Conservation (phyloP, 2,113 vertebrate species). For the Ochotona curzoniae region DNA sequence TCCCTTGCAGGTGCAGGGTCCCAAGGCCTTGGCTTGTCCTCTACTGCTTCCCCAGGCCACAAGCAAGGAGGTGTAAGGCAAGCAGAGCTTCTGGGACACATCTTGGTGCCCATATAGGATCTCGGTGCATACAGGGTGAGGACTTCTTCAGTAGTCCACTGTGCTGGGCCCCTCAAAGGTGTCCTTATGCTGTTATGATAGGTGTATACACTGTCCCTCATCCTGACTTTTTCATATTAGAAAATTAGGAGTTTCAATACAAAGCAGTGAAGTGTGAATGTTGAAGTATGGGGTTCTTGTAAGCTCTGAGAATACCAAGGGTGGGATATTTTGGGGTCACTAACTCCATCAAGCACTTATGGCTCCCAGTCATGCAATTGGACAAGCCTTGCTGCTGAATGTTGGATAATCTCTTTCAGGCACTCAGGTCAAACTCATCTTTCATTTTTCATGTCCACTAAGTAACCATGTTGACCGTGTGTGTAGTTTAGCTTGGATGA, state of each 20-base stretch:
- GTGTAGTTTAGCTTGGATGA: background rate
- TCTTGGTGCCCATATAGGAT: no score
- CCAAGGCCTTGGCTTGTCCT: no score
- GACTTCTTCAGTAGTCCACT: no score
- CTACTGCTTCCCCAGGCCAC: no score
- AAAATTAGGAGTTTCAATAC: background rate
- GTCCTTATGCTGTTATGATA: background rate
- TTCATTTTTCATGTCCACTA: background rate
- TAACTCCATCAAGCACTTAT: accelerated
- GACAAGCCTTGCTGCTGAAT: background rate
- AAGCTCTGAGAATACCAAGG: background rate
- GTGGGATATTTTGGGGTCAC: background rate
- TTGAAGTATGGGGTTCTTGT: background rate
- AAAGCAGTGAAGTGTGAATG: background rate
- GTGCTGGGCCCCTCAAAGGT: no score
- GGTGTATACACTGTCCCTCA: background rate
- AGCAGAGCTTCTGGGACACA: no score
- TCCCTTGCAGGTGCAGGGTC: no score
- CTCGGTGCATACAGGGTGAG: no score
- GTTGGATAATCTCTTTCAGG: background rate
- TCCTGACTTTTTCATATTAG: background rate
- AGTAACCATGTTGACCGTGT: background rate
- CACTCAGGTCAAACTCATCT: background rate
- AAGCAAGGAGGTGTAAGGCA: no score
- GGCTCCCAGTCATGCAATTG: background rate